phyloP scores from a whole-genome alignment of 1,140 invertebrate species.

The Globodera rostochiensis region DNA sequence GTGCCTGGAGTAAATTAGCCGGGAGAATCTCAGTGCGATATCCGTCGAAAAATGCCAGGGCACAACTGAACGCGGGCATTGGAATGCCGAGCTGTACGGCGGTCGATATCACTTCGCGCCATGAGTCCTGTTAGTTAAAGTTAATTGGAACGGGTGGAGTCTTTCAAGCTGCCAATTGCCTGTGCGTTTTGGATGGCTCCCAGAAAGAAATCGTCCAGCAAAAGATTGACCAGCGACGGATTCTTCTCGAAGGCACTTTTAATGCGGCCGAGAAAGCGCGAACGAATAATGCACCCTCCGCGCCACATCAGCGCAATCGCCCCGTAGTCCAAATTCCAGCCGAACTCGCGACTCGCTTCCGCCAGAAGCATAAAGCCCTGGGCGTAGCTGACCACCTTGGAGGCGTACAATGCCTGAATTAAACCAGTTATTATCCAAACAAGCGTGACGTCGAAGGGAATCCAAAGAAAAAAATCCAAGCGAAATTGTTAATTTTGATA shows the following conservation, averaged over 20 bases:
- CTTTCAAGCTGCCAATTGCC: conserved; percentile 1
- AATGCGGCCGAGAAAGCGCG: conserved; percentile 92
- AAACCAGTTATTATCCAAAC: too few relatives aligned
- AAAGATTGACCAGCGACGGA: conserved; percentile 82
- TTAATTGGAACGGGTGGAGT: neutral
- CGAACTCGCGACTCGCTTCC: conserved; percentile 85
- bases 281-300: conserved; percentile 97
- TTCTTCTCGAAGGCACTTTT: conserved; percentile 93
- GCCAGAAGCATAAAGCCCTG: conserved; percentile 98
- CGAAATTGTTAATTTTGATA: too few relatives aligned
- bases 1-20: conserved; percentile 85
- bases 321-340: conserved; percentile 96
- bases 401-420: conserved; percentile 85
- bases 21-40: conserved; percentile 80
- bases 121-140: conserved; percentile 67
- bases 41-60: conserved; percentile 95
- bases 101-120: conserved; percentile 70
- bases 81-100: conserved; percentile 80
- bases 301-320: conserved; percentile 99
- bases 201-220: conserved; percentile 91
- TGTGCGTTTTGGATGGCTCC: conserved; percentile 74
- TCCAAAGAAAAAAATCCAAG: too few relatives aligned
- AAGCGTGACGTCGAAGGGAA: too few relatives aligned
- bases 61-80: conserved; percentile 85
- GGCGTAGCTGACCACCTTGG: conserved; percentile 97